A percentile compares a stretch with the other conserved stretches of the same genome.
Evolutionary conservation across 2,797 vertebrate genomes (phyloP).

Genomic region (Jordanella pulchra): DNA sequence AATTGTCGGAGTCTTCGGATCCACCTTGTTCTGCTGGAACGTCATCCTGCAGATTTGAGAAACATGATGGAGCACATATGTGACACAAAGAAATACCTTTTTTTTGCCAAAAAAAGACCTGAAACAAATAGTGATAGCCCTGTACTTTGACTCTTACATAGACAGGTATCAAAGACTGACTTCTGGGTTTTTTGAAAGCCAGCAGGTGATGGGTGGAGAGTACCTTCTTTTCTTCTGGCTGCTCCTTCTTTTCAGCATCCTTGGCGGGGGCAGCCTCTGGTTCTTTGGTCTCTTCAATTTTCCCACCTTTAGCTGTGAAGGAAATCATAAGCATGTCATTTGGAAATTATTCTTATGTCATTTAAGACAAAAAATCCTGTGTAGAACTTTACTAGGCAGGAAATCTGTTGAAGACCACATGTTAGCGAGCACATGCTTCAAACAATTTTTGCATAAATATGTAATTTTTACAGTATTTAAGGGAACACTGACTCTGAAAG

Average conservation of each 20-base stretch:
- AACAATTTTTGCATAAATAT: neutral
- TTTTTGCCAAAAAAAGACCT: neutral
- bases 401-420: neutral
- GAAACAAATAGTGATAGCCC: conserved; percentile 8
- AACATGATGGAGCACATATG: neutral
- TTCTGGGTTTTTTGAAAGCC: conserved; percentile 64
- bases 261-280: conserved; percentile 36
- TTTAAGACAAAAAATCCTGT: conserved; percentile 6
- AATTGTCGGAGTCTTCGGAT: conserved; percentile 63
- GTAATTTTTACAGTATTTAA: neutral
- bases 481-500: neutral
- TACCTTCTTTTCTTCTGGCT: conserved; percentile 71
- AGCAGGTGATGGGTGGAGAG: conserved; percentile 37
- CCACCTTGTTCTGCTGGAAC: conserved; percentile 54
- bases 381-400: neutral
- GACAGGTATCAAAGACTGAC: conserved; percentile 68
- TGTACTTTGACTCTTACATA: conserved; percentile 53
- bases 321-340: conserved; percentile 18
- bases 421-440: neutral
- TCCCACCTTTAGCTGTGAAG: conserved; percentile 60
- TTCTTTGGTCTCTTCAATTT: conserved; percentile 63
- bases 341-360: neutral
- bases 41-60: conserved; percentile 50
- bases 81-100: neutral
- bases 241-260: conserved; percentile 54